Evolutionary conservation across 2,797 vertebrate genomes (phyloP).

Genomic region (Smutsia gigantea): DNA sequence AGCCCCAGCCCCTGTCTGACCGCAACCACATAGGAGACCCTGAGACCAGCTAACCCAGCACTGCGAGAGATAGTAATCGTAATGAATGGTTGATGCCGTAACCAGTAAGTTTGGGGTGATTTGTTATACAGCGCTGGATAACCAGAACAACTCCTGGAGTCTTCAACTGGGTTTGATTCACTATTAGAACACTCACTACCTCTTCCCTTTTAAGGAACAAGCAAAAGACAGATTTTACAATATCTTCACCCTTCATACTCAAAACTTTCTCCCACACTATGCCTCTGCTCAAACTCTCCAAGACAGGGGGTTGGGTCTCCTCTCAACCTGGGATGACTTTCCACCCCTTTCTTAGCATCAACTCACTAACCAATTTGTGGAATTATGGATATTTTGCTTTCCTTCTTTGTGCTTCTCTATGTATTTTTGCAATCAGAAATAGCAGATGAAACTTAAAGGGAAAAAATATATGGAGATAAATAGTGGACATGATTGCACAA

Average conservation of each 20-base stretch:
- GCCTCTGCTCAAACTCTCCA: not conserved
- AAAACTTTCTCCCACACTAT: not conserved
- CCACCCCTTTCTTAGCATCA: not conserved
- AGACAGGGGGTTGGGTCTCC: not conserved
- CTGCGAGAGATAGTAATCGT: too few relatives aligned
- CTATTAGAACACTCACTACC: not conserved
- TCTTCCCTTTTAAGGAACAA: not conserved
- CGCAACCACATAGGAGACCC: not conserved
- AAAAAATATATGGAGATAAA: not conserved
- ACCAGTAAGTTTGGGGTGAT: not conserved
- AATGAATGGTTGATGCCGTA: not conserved
- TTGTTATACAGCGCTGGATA: not conserved
- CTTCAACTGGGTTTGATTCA: not conserved
- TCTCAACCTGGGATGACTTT: not conserved
- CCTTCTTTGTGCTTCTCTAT: constrained; percentile 14
- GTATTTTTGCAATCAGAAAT: constrained; percentile 9
- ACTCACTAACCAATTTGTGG: not conserved
- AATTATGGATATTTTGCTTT: not conserved
- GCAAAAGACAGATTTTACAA: not conserved
- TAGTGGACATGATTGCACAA: not conserved
- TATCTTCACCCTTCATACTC: not conserved
- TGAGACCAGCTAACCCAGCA: not conserved
- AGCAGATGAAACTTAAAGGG: not conserved
- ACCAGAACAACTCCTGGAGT: not conserved
- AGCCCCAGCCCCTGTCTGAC: not conserved